Evolutionary conservation across 2,797 vertebrate genomes (phyloP).

Genomic region (Centroberyx gerrardi): DNA sequence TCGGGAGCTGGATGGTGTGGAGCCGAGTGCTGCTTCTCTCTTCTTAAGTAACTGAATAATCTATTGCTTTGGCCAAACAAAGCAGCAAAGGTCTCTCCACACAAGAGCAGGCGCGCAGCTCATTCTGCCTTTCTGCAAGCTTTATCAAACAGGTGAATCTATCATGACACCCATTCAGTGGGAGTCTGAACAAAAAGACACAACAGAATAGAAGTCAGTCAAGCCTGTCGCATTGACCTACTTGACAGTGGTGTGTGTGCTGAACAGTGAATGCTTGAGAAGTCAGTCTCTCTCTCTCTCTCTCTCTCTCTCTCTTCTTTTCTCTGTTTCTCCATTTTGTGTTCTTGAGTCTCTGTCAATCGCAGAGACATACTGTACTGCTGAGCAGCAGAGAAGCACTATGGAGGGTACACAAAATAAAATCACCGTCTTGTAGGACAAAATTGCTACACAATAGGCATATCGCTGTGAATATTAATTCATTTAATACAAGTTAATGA

Average conservation of each 20-base stretch:
- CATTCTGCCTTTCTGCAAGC: conserved; percentile 65
- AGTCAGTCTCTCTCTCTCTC: conserved; percentile 43
- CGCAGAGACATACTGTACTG: background rate
- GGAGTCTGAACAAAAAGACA: conserved; percentile 61
- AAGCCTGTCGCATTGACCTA: conserved; percentile 79
- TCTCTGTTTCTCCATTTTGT: conserved; percentile 18
- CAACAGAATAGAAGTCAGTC: conserved; percentile 69
- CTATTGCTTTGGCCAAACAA: conserved; percentile 2
- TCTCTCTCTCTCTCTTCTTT: conserved; percentile 22
- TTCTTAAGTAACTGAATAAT: background rate
- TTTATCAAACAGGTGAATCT: conserved; percentile 75
- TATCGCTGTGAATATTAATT: conserved; percentile 47
- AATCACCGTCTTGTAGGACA: conserved; percentile 44
- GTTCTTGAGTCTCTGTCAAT: conserved; percentile 10
- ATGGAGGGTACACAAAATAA: conserved; percentile 16
- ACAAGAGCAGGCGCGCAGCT: conserved; percentile 29
- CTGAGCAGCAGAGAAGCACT: background rate
- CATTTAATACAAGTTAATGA: conserved; percentile 47
- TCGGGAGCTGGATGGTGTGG: conserved; percentile 18
- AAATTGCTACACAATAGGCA: conserved; percentile 9
- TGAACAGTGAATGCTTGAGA: conserved; percentile 55
- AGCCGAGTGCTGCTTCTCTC: too few relatives aligned
- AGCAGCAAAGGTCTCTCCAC: conserved; percentile 11
- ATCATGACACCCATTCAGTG: conserved; percentile 53
- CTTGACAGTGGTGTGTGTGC: conserved; percentile 68